Conservation (phyloP, 2,797 vertebrate species). For the Helostoma temminkii region DNA sequence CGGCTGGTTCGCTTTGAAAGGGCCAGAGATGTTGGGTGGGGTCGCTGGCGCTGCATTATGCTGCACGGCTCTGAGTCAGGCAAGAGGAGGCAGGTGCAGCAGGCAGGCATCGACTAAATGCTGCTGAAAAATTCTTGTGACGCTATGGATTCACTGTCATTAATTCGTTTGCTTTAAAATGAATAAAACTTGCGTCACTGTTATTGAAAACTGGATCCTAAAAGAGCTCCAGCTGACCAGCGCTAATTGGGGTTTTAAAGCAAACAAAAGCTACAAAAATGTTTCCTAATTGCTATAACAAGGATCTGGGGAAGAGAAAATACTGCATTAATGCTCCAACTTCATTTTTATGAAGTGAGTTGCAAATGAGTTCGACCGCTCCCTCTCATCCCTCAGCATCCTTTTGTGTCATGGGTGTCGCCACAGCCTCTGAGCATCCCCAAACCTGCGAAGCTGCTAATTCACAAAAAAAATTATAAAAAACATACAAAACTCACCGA, state of each 20-base stretch:
- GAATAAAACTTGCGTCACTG: constrained; percentile 63
- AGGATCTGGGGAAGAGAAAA: neutral
- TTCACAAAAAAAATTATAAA: neutral
- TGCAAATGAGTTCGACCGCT: constrained; percentile 75
- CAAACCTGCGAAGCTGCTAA: constrained; percentile 35
- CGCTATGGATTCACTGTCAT: neutral
- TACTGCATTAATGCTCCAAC: neutral
- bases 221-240: neutral
- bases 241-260: constrained; percentile 12
- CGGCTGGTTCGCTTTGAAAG: constrained; percentile 52
- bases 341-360: constrained; percentile 42
- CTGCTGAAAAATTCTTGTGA: neutral
- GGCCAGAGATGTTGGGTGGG: constrained; percentile 85
- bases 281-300: neutral
- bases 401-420: constrained; percentile 85
- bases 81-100: constrained; percentile 78
- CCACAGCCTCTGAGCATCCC: constrained; percentile 64
- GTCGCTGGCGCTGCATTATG: constrained; percentile 88
- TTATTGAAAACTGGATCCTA: constrained; percentile 10
- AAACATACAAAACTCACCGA: constrained; percentile 79
- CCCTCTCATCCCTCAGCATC: constrained; percentile 74
- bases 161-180: neutral
- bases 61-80: constrained; percentile 80
- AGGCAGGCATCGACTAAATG: constrained; percentile 43
- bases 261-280: neutral